Evolutionary conservation across 2,113 vertebrate species (phyloP).

Genomic region (Oncorhynchus keta): DNA sequence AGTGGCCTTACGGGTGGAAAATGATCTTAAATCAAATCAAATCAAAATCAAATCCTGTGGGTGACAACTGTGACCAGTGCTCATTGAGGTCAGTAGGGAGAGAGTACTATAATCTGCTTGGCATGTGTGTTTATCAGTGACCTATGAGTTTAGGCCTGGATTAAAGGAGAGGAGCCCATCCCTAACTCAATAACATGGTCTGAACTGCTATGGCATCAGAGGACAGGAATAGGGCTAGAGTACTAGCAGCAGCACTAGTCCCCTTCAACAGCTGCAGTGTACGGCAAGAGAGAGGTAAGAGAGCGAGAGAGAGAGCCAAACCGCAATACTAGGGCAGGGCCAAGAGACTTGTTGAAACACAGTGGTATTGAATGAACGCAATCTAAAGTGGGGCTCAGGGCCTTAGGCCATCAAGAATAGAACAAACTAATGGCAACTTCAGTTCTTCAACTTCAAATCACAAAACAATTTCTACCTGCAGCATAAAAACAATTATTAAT

Average conservation of each 20-base stretch:
- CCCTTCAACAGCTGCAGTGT: background rate
- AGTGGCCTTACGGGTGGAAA: background rate
- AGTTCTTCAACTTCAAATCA: no score
- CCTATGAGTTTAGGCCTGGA: conserved; percentile 15
- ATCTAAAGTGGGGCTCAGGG: no score
- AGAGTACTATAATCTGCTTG: background rate
- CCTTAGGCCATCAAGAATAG: no score
- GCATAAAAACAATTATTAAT: no score
- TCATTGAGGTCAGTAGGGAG: conserved; percentile 1
- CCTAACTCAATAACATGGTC: conserved; percentile 40
- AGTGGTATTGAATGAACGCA: no score
- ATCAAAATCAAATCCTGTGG: background rate
- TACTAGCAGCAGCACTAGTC: no score
- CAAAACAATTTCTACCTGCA: no score
- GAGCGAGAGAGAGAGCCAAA: background rate
- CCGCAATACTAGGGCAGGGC: background rate
- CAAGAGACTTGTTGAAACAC: background rate
- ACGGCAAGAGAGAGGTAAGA: background rate
- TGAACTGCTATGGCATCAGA: background rate
- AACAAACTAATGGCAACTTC: no score
- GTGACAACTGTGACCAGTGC: background rate
- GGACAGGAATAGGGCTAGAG: background rate
- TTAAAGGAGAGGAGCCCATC: conserved; percentile 7
- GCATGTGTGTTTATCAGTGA: conserved; percentile 2
- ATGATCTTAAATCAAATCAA: background rate